Evolutionary conservation across 2,888 invertebrate species (phyloP), one percentile per base, ranked within the genome.

Genomic region (Busseola fusca): DNA sequence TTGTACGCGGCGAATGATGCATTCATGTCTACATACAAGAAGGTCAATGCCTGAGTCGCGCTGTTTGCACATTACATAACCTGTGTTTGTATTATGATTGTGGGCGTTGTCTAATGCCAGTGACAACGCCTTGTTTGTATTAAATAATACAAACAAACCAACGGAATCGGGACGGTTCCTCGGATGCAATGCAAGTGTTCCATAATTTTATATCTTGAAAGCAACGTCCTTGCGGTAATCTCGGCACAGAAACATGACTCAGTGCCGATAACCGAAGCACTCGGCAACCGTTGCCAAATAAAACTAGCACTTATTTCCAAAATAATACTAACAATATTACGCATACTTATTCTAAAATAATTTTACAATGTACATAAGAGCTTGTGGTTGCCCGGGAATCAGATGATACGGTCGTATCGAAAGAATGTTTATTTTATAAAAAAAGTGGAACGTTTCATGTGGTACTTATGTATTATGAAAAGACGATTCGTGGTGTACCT

Each of bases 51-150:
- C 93, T 92, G 91, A 84, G 78, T 87, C 83, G 77, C 79, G 74
- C 76, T 90, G 92, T 93, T 91, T 90, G 90, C 91, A 89, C 85
- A 79, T 93, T 94, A 93, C 91, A 91, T 94, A 93, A 94, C 88
- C 80, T 84, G 84, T 90, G 91, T 92, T 91, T 92, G 90, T 87
- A 84, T 89, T 88, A 89, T 84, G 91, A 89, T 91, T 90, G 87
- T 88, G 82, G 83, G 86, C 86, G 88, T 88, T 89, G 87, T 89
- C 88, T 89, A 86, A 85, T 77, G 72, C 78, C 76, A 80, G 69
- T 73, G 72, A 76, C 72, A 73, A 75, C 63, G 63, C 70, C 76
- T 72, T 70, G 62, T 77, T 74, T 76, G 67, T 74, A 64, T 62
- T 58, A 57, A 74, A 57, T 70, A 68, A 59, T 54, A 63, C 63